Conservation (phyloP, 2,113 vertebrate species). For the Aegotheles bennettii region DNA sequence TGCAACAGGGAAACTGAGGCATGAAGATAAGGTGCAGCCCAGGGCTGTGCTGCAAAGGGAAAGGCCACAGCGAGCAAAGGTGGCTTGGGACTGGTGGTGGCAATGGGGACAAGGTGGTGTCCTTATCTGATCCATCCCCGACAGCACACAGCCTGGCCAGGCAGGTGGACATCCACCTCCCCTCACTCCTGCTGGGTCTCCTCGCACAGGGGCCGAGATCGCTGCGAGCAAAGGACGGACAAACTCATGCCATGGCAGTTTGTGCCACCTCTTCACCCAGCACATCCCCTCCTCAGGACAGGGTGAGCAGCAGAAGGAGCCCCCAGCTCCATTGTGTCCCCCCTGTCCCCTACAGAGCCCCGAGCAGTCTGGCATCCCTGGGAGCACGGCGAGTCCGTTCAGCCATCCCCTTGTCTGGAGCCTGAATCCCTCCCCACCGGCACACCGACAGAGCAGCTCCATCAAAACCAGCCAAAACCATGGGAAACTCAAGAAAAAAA, state of each 20-base stretch:
- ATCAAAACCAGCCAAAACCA: neutral
- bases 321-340: rapidly evolving
- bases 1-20: neutral
- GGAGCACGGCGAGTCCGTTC: too few relatives aligned
- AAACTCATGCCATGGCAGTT: neutral
- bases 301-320: neutral
- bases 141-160: rapidly evolving
- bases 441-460: rapidly evolving
- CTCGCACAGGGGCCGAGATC: rapidly evolving
- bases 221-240: rapidly evolving
- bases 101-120: neutral
- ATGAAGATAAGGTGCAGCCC: rapidly evolving
- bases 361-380: too few relatives aligned
- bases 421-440: rapidly evolving
- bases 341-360: neutral
- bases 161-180: neutral
- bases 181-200: rapidly evolving
- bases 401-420: too few relatives aligned
- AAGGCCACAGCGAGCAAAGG: rapidly evolving
- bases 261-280: rapidly evolving
- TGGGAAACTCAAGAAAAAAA: neutral
- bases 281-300: neutral
- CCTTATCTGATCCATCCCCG: rapidly evolving
- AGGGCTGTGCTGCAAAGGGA: neutral
- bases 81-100: neutral